A percentile compares a stretch with the other conserved stretches of the same genome.
Evolutionary conservation across 2,888 invertebrate species (phyloP).

Genomic region (Phanerotoma sp.): DNA sequence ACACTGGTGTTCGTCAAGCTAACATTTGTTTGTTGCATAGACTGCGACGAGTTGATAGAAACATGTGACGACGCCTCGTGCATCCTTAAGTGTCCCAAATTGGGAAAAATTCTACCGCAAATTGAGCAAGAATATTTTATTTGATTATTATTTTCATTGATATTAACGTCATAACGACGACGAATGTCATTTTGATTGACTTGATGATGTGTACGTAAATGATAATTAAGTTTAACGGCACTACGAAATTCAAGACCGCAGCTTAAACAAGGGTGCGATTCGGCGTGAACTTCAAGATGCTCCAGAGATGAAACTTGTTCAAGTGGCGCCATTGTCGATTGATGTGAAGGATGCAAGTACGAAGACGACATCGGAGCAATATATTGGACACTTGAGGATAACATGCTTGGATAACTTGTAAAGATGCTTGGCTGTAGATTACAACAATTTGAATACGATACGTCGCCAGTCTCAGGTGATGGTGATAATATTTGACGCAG

Average conservation of each 20-base stretch:
- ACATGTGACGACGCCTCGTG: slow-evolving; percentile 50
- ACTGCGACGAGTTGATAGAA: slow-evolving; percentile 15
- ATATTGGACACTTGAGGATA: slow-evolving; percentile 41
- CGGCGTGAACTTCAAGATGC: slow-evolving; percentile 45
- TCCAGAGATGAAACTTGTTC: slow-evolving; percentile 36
- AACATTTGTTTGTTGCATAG: slow-evolving; percentile 22
- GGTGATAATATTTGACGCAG: slow-evolving; percentile 56
- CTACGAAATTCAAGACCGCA: slow-evolving; percentile 54
- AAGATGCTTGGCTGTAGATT: slow-evolving; percentile 45
- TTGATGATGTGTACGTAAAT: slow-evolving; percentile 49
- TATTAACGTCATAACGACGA: slow-evolving; percentile 35
- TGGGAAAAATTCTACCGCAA: slow-evolving; percentile 49
- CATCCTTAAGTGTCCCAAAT: slow-evolving; percentile 48
- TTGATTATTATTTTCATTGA: slow-evolving; percentile 27
- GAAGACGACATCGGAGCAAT: slow-evolving; percentile 37
- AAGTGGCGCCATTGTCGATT: slow-evolving; percentile 31
- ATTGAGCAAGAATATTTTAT: slow-evolving; percentile 47
- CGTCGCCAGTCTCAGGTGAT: slow-evolving; percentile 50
- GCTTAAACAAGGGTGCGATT: slow-evolving; percentile 48
- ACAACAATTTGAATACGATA: slow-evolving; percentile 37
- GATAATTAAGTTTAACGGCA: slow-evolving; percentile 51
- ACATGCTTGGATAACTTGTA: slow-evolving; percentile 45
- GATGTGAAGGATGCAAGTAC: slow-evolving; percentile 37
- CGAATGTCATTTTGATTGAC: slow-evolving; percentile 22
- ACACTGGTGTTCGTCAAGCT: slow-evolving; percentile 13